phyloP scores from a whole-genome alignment of 1,140 invertebrate genomes.

The Paralvinella palmiformis region DNA sequence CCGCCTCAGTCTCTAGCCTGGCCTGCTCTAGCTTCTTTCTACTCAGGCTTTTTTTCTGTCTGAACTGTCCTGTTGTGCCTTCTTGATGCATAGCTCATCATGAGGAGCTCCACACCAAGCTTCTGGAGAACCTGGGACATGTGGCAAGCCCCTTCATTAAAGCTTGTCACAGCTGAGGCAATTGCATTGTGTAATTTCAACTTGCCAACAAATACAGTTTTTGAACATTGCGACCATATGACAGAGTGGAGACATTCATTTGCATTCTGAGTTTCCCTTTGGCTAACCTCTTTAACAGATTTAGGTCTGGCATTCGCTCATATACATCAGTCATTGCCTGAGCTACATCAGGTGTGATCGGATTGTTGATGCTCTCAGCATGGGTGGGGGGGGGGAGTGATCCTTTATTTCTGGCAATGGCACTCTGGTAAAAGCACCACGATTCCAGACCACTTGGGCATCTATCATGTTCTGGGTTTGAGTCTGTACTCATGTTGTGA shows the following conservation, averaged over 20 bases:
- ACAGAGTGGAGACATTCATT: conserved; percentile 11
- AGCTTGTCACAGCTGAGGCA: background rate
- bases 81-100: background rate
- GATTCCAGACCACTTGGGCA: too few species aligned
- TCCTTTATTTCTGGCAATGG: too few species aligned
- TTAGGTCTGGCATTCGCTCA: conserved; percentile 2
- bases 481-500: too few species aligned
- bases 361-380: background rate
- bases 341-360: background rate
- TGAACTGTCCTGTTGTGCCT: background rate
- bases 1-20: too few species aligned
- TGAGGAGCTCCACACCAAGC: background rate
- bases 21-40: too few species aligned
- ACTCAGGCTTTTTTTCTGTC: too few species aligned
- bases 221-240: conserved; percentile 1
- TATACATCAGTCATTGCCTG: background rate
- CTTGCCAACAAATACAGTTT: background rate
- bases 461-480: too few species aligned
- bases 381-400: too few species aligned
- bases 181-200: background rate
- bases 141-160: background rate
- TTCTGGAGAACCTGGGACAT: conserved; percentile 1
- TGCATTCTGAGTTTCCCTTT: conserved; percentile 7
- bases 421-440: too few species aligned
- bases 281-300: conserved; percentile 4